A percentile compares a stretch with the other conserved stretches of the same genome.
Evolutionary conservation across 2,888 invertebrate genomes (phyloP).

Genomic region (Chorisops tibialis): DNA sequence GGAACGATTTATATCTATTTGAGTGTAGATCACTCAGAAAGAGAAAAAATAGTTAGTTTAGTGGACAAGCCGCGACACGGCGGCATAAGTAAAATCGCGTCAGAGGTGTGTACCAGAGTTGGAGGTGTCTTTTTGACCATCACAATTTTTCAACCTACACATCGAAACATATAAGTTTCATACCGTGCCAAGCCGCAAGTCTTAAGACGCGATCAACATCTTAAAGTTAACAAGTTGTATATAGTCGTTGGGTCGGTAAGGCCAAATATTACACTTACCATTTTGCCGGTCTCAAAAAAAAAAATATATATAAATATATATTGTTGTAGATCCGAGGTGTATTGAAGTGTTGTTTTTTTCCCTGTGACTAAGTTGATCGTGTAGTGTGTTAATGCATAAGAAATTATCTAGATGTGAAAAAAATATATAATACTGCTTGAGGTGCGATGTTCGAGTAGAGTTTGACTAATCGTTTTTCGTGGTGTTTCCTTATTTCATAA

Average conservation of each 20-base stretch:
- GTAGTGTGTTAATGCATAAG: too few species aligned
- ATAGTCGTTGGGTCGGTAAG: conserved; percentile 17
- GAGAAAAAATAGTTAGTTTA: too few species aligned
- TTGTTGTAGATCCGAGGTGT: too few species aligned
- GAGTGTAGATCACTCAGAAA: too few species aligned
- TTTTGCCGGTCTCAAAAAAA: conserved; percentile 8
- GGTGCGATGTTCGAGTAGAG: conserved; percentile 21
- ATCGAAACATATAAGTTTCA: not conserved
- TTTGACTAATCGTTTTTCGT: conserved; percentile 31
- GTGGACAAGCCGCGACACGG: not conserved
- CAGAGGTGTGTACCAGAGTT: conserved; percentile 13
- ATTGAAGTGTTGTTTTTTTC: too few species aligned
- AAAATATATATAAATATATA: too few species aligned
- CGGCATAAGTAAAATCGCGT: too few species aligned
- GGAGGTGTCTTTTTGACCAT: conserved; percentile 5
- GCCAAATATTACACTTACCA: conserved; percentile 17
- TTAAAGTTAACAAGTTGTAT: conserved; percentile 10
- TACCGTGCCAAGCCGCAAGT: not conserved
- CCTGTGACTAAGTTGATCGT: too few species aligned
- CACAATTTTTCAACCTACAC: not conserved
- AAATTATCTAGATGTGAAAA: too few species aligned
- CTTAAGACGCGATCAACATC: conserved; percentile 11
- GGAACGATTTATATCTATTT: too few species aligned
- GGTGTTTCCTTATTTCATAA: conserved; percentile 31
- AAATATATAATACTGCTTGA: not conserved